Conservation (phyloP, 2,888 invertebrate genomes). For the Acronicta alni region DNA sequence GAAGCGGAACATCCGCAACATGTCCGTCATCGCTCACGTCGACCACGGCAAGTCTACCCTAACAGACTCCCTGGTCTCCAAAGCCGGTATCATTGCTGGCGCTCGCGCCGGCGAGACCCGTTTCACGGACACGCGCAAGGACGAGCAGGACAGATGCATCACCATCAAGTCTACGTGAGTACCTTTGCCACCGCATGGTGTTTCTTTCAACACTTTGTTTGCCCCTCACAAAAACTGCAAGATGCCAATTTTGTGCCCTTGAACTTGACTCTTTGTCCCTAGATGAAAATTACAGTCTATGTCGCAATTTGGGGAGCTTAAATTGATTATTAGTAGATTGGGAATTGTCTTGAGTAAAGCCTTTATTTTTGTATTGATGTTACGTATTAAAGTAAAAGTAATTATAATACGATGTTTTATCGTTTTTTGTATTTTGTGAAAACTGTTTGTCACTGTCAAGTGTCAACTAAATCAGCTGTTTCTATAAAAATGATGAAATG, state of each 20-base stretch:
- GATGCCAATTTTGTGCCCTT: constrained; percentile 45
- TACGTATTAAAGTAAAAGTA: no score
- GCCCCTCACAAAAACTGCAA: constrained; percentile 3
- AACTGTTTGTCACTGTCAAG: not conserved
- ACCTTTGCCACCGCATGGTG: constrained; percentile 64
- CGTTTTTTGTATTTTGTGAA: no score
- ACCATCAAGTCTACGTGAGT: constrained; percentile 99
- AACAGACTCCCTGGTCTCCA: constrained; percentile 99
- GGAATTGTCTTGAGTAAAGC: no score
- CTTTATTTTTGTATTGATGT: no score
- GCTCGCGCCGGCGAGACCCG: constrained; percentile 99
- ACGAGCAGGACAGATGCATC: constrained; percentile 99
- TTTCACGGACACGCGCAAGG: constrained; percentile 99
- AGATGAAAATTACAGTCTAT: not conserved
- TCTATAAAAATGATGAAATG: no score
- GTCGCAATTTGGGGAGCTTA: constrained; percentile 4
- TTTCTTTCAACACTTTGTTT: constrained; percentile 57
- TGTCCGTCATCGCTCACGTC: constrained; percentile 99
- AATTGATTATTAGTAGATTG: no score
- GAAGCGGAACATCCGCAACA: constrained; percentile 99
- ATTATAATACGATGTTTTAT: no score
- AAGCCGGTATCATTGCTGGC: constrained; percentile 99
- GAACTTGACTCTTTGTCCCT: constrained; percentile 46
- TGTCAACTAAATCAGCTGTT: constrained; percentile 1
- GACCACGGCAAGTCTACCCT: constrained; percentile 99